phyloP scores from a whole-genome alignment of 2,113 vertebrate genomes.

The human (Homo sapiens) region DNA sequence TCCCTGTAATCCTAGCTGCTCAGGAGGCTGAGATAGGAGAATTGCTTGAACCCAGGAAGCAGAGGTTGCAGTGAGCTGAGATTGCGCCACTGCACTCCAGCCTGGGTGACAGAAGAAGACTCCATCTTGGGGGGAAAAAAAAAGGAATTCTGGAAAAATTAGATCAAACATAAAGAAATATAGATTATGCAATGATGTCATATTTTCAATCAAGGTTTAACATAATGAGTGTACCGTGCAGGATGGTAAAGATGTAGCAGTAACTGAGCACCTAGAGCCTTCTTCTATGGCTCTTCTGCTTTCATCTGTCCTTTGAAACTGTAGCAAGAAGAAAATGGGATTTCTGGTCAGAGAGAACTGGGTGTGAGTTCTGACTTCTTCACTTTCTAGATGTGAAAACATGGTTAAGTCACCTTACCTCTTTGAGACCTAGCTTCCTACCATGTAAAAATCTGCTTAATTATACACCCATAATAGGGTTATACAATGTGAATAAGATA shows the following conservation, averaged over 20 bases:
- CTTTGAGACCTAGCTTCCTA: background rate
- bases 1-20: no score
- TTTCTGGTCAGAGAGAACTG: background rate
- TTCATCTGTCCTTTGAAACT: background rate
- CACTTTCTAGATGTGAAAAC: background rate
- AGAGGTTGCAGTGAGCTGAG: no score
- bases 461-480: background rate
- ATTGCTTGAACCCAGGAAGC: no score
- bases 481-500: background rate
- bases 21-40: no score
- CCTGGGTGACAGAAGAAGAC: no score
- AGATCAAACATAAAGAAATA: background rate
- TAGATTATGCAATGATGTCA: background rate
- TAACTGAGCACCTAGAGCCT: background rate
- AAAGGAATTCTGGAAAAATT: background rate
- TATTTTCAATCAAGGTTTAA: background rate
- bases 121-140: no score
- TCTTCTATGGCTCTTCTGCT: background rate
- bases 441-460: background rate
- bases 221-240: background rate
- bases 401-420: background rate
- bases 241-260: background rate
- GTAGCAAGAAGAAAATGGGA: background rate
- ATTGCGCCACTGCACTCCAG: no score
- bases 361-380: background rate